Percentiles rank a stretch among this genome's conserved stretches.
phyloP scores from a whole-genome alignment of 2,888 invertebrate species.

The Agrochola lychnidis region DNA sequence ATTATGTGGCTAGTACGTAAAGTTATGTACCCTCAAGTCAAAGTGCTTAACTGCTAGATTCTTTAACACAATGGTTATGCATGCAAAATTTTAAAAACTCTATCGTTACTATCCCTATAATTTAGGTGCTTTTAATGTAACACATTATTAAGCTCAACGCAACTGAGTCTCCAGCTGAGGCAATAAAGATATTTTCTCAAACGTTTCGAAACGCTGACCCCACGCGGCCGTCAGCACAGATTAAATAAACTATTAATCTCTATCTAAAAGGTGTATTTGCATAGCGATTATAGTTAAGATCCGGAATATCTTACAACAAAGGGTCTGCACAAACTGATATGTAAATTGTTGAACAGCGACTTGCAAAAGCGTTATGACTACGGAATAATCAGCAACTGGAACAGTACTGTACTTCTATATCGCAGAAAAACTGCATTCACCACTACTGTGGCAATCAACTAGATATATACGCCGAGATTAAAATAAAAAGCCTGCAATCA shows the following conservation, averaged over 20 bases:
- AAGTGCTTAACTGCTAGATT: background rate
- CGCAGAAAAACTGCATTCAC: background rate
- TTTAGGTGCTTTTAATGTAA: background rate
- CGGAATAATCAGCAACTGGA: slow-evolving; percentile 21
- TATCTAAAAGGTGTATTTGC: slow-evolving; percentile 69
- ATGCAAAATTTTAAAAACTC: background rate
- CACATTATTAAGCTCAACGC: slow-evolving; percentile 47
- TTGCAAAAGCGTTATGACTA: slow-evolving; percentile 60
- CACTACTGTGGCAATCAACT: background rate
- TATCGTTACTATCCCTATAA: background rate
- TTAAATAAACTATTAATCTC: slow-evolving; percentile 68
- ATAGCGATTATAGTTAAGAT: slow-evolving; percentile 61
- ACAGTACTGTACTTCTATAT: background rate
- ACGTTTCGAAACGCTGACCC: slow-evolving; percentile 38
- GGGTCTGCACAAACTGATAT: slow-evolving; percentile 67
- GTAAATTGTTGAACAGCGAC: slow-evolving; percentile 68
- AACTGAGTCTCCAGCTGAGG: slow-evolving; percentile 41
- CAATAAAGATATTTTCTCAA: slow-evolving; percentile 60
- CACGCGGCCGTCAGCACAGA: slow-evolving; percentile 55
- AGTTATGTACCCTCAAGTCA: background rate
- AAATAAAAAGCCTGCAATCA: background rate
- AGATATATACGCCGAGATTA: background rate
- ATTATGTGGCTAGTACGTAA: background rate
- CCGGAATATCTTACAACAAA: slow-evolving; percentile 61
- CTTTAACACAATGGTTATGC: background rate